phyloP scores from a whole-genome alignment of 2,113 vertebrate species.

The Vombatus ursinus region DNA sequence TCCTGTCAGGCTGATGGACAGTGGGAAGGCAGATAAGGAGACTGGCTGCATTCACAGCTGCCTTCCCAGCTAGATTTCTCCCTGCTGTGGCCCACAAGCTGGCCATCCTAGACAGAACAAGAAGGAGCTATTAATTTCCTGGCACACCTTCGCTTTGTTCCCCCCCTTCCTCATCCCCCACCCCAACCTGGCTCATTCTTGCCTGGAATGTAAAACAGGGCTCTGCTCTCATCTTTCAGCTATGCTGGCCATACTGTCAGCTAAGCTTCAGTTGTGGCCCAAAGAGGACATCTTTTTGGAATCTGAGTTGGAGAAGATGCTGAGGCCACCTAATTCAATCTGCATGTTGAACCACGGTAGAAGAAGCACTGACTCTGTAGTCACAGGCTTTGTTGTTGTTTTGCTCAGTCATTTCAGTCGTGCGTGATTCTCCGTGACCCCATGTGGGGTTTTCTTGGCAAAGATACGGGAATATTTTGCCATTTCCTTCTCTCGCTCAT shows the following conservation, averaged over 20 bases:
- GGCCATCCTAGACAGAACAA: background rate
- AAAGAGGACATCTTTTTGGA: background rate
- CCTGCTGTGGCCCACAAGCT: conserved; percentile 8
- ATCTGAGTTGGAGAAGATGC: background rate
- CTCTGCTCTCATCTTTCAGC: background rate
- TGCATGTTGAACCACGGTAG: background rate
- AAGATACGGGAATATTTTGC: no score
- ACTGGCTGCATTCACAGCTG: background rate
- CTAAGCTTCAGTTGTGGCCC: background rate
- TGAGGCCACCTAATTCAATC: background rate
- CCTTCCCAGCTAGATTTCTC: background rate
- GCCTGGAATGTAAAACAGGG: background rate
- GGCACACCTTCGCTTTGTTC: background rate
- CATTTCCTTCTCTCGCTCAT: no score
- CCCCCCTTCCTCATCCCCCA: background rate
- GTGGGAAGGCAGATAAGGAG: conserved; percentile 51
- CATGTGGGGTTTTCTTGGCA: no score
- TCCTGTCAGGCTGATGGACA: conserved; percentile 41
- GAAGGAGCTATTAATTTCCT: conserved; percentile 39
- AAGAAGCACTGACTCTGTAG: no score
- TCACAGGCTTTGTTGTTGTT: no score
- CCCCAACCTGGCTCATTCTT: background rate
- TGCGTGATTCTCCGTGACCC: no score
- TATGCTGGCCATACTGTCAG: background rate
- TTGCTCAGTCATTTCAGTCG: no score